Conservation (phyloP, 2,888 invertebrate genomes). For the Leptinotarsa peninsularis region DNA sequence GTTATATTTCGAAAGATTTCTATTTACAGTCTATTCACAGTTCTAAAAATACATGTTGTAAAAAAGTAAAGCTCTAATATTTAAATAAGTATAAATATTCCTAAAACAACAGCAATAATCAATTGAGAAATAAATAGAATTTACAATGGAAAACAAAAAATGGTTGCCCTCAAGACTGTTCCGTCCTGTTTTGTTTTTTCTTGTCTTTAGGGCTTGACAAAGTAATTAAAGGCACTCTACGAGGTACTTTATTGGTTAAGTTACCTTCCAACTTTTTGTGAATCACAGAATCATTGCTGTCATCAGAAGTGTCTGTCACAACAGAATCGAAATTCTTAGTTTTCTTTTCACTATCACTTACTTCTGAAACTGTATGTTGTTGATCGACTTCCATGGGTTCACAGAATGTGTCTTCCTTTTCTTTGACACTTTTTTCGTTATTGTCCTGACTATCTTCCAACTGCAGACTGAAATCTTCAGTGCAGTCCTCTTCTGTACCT, state of each 20-base stretch:
- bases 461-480: slow-evolving; percentile 55
- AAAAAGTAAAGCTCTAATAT: slow-evolving; percentile 19
- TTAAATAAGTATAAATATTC: slow-evolving; percentile 29
- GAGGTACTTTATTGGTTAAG: slow-evolving; percentile 47
- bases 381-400: slow-evolving; percentile 49
- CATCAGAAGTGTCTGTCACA: slow-evolving; percentile 25
- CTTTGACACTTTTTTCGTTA: slow-evolving; percentile 35
- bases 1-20: slow-evolving; percentile 12
- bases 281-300: slow-evolving; percentile 22
- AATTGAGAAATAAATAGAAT: slow-evolving; percentile 23
- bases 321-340: slow-evolving; percentile 68
- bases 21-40: slow-evolving; percentile 33
- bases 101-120: slow-evolving; percentile 6
- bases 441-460: slow-evolving; percentile 50
- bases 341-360: slow-evolving; percentile 26
- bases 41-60: slow-evolving; percentile 12
- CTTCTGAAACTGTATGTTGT: slow-evolving; percentile 14
- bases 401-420: slow-evolving; percentile 48
- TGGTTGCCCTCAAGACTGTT: not conserved
- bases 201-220: slow-evolving; percentile 82
- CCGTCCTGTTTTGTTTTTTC: slow-evolving; percentile 22
- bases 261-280: slow-evolving; percentile 25
- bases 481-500: slow-evolving; percentile 45
- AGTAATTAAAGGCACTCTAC: slow-evolving; percentile 80
- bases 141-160: slow-evolving; percentile 19